Percentiles rank a stretch among this genome's conserved stretches.
phyloP scores from a whole-genome alignment of 2,797 vertebrate species.

The Sarcophilus harrisii region DNA sequence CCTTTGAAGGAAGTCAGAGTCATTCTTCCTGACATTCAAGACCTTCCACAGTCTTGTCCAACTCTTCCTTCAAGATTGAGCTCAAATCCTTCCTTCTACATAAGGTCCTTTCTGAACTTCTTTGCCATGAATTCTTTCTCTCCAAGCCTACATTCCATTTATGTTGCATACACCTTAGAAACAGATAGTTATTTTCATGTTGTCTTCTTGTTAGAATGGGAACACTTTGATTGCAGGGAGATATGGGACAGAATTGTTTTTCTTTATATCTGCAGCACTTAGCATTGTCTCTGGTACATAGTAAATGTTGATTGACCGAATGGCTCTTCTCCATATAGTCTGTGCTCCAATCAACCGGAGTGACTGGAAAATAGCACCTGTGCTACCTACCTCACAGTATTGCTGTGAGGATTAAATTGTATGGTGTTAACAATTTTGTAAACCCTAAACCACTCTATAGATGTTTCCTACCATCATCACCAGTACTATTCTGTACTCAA shows the following conservation, averaged over 20 bases:
- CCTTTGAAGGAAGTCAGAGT: background rate
- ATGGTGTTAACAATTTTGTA: background rate
- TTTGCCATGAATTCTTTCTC: background rate
- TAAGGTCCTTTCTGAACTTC: background rate
- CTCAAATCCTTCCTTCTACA: background rate
- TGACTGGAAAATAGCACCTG: background rate
- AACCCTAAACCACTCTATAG: background rate
- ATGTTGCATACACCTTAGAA: background rate
- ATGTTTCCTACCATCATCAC: background rate
- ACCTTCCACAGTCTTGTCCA: background rate
- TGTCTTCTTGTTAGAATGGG: background rate
- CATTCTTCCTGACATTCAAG: background rate
- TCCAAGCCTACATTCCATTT: background rate
- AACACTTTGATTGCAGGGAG: background rate
- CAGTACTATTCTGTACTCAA: background rate
- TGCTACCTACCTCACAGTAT: background rate
- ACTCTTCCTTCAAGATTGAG: background rate
- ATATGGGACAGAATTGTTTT: background rate
- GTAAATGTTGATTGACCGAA: background rate
- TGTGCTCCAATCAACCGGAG: background rate
- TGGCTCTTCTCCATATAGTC: background rate
- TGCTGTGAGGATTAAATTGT: background rate
- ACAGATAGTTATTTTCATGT: background rate
- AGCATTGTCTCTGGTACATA: background rate
- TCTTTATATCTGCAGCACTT: background rate